Percentiles rank a stretch among this genome's conserved stretches.
These are phyloP conservation scores for Platyrinchus mystaceus DNA, from an alignment of 2,797 vertebrate species.

Conservation along the genomic window DNA sequence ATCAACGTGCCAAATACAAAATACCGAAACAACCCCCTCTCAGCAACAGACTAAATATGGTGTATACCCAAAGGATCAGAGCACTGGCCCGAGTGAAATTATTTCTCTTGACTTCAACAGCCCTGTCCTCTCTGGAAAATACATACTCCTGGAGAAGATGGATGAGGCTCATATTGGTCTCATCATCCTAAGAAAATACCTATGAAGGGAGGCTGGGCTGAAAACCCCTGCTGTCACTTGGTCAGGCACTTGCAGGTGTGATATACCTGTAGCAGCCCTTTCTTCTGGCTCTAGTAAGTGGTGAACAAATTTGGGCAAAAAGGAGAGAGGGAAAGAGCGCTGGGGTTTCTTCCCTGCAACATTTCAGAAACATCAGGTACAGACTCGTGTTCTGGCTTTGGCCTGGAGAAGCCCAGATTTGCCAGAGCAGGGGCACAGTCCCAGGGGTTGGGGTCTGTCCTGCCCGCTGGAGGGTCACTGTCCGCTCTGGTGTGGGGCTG, in stretches of 20 bases:
- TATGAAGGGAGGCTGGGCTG: background rate
- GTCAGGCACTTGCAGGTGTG: background rate
- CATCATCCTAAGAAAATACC: background rate
- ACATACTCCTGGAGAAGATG: slow-evolving; percentile 11
- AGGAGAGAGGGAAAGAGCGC: background rate
- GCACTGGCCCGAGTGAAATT: slow-evolving; percentile 38
- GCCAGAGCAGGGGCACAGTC: too few species aligned
- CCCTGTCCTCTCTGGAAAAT: slow-evolving; percentile 26
- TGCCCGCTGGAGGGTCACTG: background rate
- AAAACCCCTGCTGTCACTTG: background rate
- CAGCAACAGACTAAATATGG: slow-evolving; percentile 97
- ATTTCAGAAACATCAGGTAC: background rate
- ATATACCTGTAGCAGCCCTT: background rate
- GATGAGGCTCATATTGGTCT: background rate
- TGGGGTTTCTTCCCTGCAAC: background rate
- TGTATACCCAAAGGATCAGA: slow-evolving; percentile 71
- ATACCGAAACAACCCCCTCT: slow-evolving; percentile 76
- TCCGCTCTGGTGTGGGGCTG: background rate
- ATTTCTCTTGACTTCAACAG: slow-evolving; percentile 57
- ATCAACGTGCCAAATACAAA: slow-evolving; percentile 83
- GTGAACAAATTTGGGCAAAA: background rate
- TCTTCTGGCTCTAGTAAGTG: background rate
- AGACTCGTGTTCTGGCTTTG: background rate
- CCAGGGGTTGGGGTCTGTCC: background rate
- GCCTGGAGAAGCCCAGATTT: background rate